phyloP scores from a whole-genome alignment of 2,113 vertebrate genomes.

The Garra rufa region DNA sequence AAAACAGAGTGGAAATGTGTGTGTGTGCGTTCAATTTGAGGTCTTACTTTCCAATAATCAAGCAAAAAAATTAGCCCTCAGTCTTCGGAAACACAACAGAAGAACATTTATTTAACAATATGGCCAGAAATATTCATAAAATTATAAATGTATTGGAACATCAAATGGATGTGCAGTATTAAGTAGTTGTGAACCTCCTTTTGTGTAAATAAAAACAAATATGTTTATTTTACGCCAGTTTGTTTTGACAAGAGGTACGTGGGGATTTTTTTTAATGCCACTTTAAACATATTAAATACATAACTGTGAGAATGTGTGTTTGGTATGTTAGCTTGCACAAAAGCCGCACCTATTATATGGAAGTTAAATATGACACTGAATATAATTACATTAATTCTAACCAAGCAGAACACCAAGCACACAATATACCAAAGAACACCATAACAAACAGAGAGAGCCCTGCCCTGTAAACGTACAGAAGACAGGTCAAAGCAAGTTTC shows the following conservation, averaged over 20 bases:
- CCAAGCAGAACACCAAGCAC: not conserved
- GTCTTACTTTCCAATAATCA: slow-evolving; percentile 6
- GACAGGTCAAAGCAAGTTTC: not conserved
- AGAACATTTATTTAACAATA: not conserved
- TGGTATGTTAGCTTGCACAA: not conserved
- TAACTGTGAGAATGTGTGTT: not conserved
- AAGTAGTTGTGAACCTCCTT: not conserved
- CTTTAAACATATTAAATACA: not conserved
- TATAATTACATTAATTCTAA: not conserved
- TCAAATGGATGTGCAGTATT: not conserved
- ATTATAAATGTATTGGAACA: not conserved
- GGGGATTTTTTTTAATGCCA: not conserved
- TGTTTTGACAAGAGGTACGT: not conserved
- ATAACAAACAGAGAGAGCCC: not conserved
- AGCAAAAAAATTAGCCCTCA: not conserved
- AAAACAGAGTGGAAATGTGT: slow-evolving; percentile 30
- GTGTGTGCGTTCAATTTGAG: not conserved
- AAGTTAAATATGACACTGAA: slow-evolving; percentile 12
- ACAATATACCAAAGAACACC: not conserved
- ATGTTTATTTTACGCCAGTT: not conserved
- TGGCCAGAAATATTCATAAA: not conserved
- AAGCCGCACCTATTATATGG: not conserved
- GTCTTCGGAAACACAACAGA: not conserved
- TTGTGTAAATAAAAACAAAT: not conserved
- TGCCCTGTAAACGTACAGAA: slow-evolving; percentile 4